Evolutionary conservation across 1,140 invertebrate species (phyloP), one percentile per base, ranked within the genome.

Genomic region (Heliothis virescens): DNA sequence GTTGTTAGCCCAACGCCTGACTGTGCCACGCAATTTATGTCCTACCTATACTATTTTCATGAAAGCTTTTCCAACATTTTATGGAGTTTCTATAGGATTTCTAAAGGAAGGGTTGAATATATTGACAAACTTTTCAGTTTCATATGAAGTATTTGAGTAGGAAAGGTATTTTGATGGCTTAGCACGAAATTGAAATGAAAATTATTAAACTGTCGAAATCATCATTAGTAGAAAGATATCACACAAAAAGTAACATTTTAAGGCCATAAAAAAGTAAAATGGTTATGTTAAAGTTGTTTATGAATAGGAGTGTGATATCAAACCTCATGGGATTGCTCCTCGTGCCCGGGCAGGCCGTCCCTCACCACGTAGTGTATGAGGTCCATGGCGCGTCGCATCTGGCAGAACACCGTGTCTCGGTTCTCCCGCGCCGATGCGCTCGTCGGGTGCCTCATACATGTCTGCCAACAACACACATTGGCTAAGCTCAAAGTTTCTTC

Each of bases 311-410:
- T 63, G 26, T 53, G 60, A 16, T 16, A 80, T 78, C 90, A 84
- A 89, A 94, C 93, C 93, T 94, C 92, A 41, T 93, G 92, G 7
- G 91, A 85, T 29, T 90, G 90, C 16, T 94, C 93, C 26, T 94
- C 93, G 85, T 94, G 92, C 11, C 92, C 93, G 0, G 93, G 93
- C 29, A 94, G 85, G 0, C 98, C 98, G 90, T 99, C 98, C 90
- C 99, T 98, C 16, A 99, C 98, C 62, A 99, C 98, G 92, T 98
- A 98, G 95, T 99, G 99, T 89, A 99, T 99, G 53, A 99, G 96
- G 94, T 99, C 98, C 97, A 99, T 98, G 16, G 99, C 98, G 82
- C 98, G 96, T 80, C 99, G 95, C 97, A 99, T 99, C 94, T 99
- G 98, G 89, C 98, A 98, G 95, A 99, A 99, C 7, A 99, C 99